phyloP scores from a whole-genome alignment of 2,888 invertebrate genomes.

The Spodoptera picta region DNA sequence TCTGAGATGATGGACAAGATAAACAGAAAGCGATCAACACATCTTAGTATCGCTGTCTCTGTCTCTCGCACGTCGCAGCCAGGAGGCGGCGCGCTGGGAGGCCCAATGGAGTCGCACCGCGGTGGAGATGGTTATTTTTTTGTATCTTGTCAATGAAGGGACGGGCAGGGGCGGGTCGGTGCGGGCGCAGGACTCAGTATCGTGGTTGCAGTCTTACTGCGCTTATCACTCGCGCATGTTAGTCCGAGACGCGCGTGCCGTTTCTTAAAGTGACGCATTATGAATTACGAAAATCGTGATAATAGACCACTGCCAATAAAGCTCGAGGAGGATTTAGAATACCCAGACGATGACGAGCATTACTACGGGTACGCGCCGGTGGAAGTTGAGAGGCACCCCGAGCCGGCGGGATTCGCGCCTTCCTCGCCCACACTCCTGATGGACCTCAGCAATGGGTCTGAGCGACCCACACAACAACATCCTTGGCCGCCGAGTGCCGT shows the following conservation, averaged over 20 bases:
- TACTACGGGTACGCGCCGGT: slow-evolving; percentile 80
- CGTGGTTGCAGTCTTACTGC: slow-evolving; percentile 72
- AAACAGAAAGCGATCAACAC: slow-evolving; percentile 78
- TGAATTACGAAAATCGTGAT: slow-evolving; percentile 82
- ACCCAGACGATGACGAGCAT: slow-evolving; percentile 79
- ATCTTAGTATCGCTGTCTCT: slow-evolving; percentile 69
- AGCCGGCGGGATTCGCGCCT: slow-evolving; percentile 72
- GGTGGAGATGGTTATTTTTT: slow-evolving; percentile 84
- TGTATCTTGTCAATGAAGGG: slow-evolving; percentile 87
- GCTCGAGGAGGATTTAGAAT: slow-evolving; percentile 78
- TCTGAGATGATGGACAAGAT: slow-evolving; percentile 84
- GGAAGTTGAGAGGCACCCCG: slow-evolving; percentile 74
- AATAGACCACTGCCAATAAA: slow-evolving; percentile 78
- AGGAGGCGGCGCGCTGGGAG: slow-evolving; percentile 80
- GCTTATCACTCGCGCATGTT: slow-evolving; percentile 71
- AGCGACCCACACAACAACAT: slow-evolving; percentile 70
- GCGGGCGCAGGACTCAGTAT: slow-evolving; percentile 72
- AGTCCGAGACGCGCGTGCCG: slow-evolving; percentile 53
- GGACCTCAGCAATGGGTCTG: slow-evolving; percentile 82
- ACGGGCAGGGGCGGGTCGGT: slow-evolving; percentile 81
- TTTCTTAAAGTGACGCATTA: slow-evolving; percentile 61
- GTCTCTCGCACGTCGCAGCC: slow-evolving; percentile 66
- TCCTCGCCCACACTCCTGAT: slow-evolving; percentile 82
- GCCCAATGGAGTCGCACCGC: slow-evolving; percentile 65
- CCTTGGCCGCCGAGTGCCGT: slow-evolving; percentile 73